A percentile compares a stretch with the other conserved stretches of the same genome.
phyloP scores from a whole-genome alignment of 1,140 invertebrate genomes.

The Marisa cornuarietis region DNA sequence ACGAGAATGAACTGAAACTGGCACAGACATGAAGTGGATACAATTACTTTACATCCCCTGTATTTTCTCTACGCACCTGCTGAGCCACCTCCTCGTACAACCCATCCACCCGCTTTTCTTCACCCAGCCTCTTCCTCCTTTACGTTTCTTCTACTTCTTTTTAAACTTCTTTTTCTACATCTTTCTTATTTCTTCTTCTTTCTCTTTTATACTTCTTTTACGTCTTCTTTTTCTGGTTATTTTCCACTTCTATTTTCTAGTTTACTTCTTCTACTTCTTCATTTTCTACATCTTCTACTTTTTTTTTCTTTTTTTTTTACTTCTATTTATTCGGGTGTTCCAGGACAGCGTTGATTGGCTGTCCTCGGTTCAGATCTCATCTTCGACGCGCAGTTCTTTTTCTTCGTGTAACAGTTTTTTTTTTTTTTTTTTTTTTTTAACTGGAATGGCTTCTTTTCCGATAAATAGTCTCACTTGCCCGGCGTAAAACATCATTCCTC shows the following conservation, averaged over 20 bases:
- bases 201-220: not conserved
- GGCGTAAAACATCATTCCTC: no score
- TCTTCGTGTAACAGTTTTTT: no score
- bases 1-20: not conserved
- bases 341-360: no score
- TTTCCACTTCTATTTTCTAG: not conserved
- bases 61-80: not conserved
- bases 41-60: not conserved
- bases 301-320: not conserved
- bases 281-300: not conserved
- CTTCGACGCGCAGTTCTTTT: no score
- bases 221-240: not conserved
- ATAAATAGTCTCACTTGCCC: no score
- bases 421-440: no score
- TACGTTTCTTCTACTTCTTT: not conserved
- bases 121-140: not conserved
- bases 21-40: not conserved
- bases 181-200: not conserved
- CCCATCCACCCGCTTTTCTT: not conserved
- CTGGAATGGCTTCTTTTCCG: no score
- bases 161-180: not conserved
- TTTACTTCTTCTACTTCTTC: not conserved
- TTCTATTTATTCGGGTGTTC: not conserved
- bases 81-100: not conserved
- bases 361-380: no score